Conservation (phyloP, 2,888 invertebrate genomes). For the Cotesia congregata region DNA sequence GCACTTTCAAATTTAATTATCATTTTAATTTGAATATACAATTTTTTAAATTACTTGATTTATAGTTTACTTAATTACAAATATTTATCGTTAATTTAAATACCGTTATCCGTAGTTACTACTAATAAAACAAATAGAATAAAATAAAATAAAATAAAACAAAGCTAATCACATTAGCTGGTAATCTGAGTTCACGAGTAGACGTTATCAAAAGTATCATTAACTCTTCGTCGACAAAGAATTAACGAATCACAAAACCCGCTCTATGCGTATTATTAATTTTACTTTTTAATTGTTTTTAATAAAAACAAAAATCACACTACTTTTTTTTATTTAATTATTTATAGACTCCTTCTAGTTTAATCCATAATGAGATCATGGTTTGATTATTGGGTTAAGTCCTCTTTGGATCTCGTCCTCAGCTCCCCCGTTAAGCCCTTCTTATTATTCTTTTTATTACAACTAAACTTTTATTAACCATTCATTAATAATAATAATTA, state of each 20-base stretch:
- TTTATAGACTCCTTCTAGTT: slow-evolving; percentile 62
- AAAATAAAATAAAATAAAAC: slow-evolving; percentile 4
- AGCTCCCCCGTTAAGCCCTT: slow-evolving; percentile 50
- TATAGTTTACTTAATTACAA: not conserved
- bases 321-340: slow-evolving; percentile 28
- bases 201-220: slow-evolving; percentile 6
- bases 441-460: slow-evolving; percentile 7
- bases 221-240: slow-evolving; percentile 30
- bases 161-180: slow-evolving; percentile 19
- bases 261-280: slow-evolving; percentile 15
- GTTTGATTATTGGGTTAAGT: slow-evolving; percentile 70
- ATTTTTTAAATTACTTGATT: not conserved
- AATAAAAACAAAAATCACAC: slow-evolving; percentile 43
- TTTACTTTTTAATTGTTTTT: slow-evolving; percentile 37
- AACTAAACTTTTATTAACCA: not conserved
- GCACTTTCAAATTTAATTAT: slow-evolving; percentile 8
- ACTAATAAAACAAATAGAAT: not conserved
- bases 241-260: slow-evolving; percentile 23
- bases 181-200: not conserved
- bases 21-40: not conserved
- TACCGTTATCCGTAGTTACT: not conserved
- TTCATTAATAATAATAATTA: slow-evolving; percentile 5
- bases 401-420: slow-evolving; percentile 70
- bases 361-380: slow-evolving; percentile 70
- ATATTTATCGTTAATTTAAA: not conserved